Percentiles rank a stretch among this genome's conserved stretches.
These are phyloP conservation scores for Scaptomyza cyrtandrae DNA, from an alignment of 2,888 invertebrate genomes.

Conservation along the genomic window DNA sequence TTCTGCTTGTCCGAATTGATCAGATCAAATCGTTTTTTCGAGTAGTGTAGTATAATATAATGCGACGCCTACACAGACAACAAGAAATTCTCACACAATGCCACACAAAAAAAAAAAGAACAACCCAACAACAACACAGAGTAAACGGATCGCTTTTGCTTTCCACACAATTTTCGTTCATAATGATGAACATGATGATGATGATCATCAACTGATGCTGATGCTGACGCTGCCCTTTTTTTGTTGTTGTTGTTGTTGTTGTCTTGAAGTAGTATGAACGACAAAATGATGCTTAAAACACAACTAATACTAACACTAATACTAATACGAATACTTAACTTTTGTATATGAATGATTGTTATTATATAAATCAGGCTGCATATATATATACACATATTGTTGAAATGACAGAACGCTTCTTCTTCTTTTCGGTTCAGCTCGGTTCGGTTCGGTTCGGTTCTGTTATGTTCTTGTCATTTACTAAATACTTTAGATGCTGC, in stretches of 20 bases:
- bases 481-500: constrained; percentile 67
- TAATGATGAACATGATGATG: constrained; percentile 11
- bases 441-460: no score
- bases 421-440: no score
- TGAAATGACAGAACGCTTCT: constrained; percentile 37
- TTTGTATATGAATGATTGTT: constrained; percentile 57
- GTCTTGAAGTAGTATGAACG: constrained; percentile 48
- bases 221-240: constrained; percentile 62
- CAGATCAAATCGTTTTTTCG: constrained; percentile 29
- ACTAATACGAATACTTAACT: not conserved
- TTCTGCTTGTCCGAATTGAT: constrained; percentile 27
- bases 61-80: constrained; percentile 41
- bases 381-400: constrained; percentile 18
- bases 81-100: constrained; percentile 45
- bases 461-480: constrained; percentile 52
- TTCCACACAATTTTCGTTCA: constrained; percentile 55
- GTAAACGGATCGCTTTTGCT: constrained; percentile 52
- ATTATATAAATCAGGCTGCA: constrained; percentile 59
- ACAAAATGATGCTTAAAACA: constrained; percentile 63
- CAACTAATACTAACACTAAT: not conserved
- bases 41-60: constrained; percentile 11
- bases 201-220: constrained; percentile 28
- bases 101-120: constrained; percentile 11
- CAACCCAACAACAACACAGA: constrained; percentile 8
- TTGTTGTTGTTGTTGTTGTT: not conserved